Base-by-base conservation (phyloP, 2,888 invertebrate species). In the Gymnosoma rotundatum region DNA sequence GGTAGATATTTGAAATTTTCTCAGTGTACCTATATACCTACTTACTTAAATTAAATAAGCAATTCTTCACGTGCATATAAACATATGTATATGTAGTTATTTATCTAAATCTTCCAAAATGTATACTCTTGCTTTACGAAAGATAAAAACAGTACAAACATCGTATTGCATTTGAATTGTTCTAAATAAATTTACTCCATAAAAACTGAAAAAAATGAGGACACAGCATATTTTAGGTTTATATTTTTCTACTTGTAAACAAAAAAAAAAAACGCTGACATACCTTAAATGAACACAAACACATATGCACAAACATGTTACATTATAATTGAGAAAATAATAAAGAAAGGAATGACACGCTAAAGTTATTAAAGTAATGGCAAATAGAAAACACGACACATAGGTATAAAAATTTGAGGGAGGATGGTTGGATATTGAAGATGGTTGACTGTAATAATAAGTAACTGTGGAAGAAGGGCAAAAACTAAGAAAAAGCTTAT, bases 221-320 rank as follows among this genome's bases (percentile, higher is more conserved):
- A 78, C 70, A 64, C 66, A 72, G 72, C 83, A 79, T 61, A 60
- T 75, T 78, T 42, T 42, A 10, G 42, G 42, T 12, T 42, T 5
- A 32, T 4, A 25, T 38, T 38, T 45, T 58, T 52, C 56, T 78
- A 80, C 73, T 80, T 80, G 79, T 83, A 83, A 83, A 83, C 79
- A 83, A 83, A 78, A 61, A n/a, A 76, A 75, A 83, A 83, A 83
- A 61, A 67, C 60, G 79, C 75, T 80, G 83, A 79, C 67, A 80
- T 83, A 83, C 72, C 76, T 70, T 45, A 38, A 72, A 67, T 54
- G 61, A 67, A 50, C 12, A 63, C 21, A 54, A 4, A 58, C 8
- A 48, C 38, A 66, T 7, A 18, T 14, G 42, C 45, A 69, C 21
- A 63, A 5, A 56, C 20, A 58, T 16, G 32, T 18, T 36, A 8